phyloP scores from a whole-genome alignment of 2,888 invertebrate genomes.

The Mesorhabditis spiculigera region DNA sequence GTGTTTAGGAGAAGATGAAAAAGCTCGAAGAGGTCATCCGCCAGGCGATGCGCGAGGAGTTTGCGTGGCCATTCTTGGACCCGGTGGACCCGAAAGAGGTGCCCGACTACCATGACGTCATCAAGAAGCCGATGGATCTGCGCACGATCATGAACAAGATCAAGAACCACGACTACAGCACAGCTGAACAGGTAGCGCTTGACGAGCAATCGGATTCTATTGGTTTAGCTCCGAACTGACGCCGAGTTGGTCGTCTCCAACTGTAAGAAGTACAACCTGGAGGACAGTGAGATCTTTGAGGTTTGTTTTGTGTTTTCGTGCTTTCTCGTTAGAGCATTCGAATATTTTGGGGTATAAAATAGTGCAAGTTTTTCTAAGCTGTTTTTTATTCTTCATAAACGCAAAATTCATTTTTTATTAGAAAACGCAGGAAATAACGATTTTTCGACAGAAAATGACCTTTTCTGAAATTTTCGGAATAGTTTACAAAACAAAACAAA shows the following conservation, averaged over 20 bases:
- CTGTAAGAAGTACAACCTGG: constrained; percentile 93
- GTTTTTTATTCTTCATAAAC: too few relatives aligned
- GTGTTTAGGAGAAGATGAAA: constrained; percentile 26
- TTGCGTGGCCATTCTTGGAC: constrained; percentile 39
- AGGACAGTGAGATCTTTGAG: constrained; percentile 83
- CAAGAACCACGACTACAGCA: constrained; percentile 33
- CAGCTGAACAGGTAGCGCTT: constrained; percentile 21
- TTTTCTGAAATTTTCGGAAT: not conserved
- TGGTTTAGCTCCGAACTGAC: constrained; percentile 34
- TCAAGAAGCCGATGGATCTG: constrained; percentile 91
- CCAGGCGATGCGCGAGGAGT: constrained; percentile 36
- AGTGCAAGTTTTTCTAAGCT: too few relatives aligned
- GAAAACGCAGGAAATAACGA: not conserved
- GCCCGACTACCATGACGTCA: constrained; percentile 78
- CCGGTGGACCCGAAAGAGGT: constrained; percentile 41
- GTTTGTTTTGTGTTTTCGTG: constrained; percentile 15
- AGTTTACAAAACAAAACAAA: too few relatives aligned
- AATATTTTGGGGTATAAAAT: too few relatives aligned
- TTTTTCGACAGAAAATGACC: not conserved
- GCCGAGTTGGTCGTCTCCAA: constrained; percentile 82
- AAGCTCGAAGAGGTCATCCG: constrained; percentile 28
- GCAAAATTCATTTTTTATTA: too few relatives aligned
- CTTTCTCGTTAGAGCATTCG: too few relatives aligned
- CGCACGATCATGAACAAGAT: constrained; percentile 71
- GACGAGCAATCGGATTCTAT: not conserved